Evolutionary conservation across 2,797 vertebrate genomes (phyloP).

Genomic region (Discoglossus pictus): DNA sequence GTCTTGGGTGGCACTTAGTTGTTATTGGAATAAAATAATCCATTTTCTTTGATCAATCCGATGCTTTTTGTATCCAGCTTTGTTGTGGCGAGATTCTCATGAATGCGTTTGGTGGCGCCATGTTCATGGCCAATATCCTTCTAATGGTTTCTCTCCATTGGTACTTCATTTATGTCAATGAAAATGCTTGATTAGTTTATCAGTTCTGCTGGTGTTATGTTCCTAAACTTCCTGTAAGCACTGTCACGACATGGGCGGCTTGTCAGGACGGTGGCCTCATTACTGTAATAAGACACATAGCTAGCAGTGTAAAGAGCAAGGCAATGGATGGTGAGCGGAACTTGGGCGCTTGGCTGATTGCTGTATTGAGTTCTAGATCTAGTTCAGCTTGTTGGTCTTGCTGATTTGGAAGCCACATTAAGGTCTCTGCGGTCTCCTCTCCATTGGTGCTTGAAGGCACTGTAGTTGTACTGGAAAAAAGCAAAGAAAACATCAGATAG

Average conservation of each 20-base stretch:
- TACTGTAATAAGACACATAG: slow-evolving; percentile 60
- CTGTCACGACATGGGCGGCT: too few relatives aligned
- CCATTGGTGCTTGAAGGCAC: slow-evolving; percentile 79
- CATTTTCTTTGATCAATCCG: too few relatives aligned
- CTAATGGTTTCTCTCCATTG: slow-evolving; percentile 52
- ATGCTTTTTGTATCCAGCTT: too few relatives aligned
- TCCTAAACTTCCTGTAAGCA: slow-evolving; percentile 45
- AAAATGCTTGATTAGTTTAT: slow-evolving; percentile 52
- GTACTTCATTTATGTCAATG: slow-evolving; percentile 52
- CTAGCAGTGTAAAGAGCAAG: slow-evolving; percentile 54
- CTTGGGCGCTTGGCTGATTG: slow-evolving; percentile 55
- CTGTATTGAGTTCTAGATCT: slow-evolving; percentile 59
- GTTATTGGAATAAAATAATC: too few relatives aligned
- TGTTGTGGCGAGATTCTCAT: too few relatives aligned
- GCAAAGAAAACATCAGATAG: slow-evolving; percentile 54
- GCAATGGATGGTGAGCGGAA: slow-evolving; percentile 47
- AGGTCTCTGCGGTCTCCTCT: slow-evolving; percentile 81
- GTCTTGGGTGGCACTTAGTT: too few relatives aligned
- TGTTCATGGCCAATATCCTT: too few relatives aligned
- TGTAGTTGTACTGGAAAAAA: slow-evolving; percentile 74
- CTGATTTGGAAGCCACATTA: slow-evolving; percentile 72
- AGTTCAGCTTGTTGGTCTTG: slow-evolving; percentile 59
- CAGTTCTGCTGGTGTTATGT: slow-evolving; percentile 55
- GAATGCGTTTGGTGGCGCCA: too few relatives aligned
- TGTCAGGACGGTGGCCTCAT: slow-evolving; percentile 70